Percentiles rank a stretch among this genome's conserved stretches.
These are phyloP conservation scores for Caenorhabditis tropicalis DNA, from an alignment of 1,140 invertebrate species.

Conservation along the genomic window DNA sequence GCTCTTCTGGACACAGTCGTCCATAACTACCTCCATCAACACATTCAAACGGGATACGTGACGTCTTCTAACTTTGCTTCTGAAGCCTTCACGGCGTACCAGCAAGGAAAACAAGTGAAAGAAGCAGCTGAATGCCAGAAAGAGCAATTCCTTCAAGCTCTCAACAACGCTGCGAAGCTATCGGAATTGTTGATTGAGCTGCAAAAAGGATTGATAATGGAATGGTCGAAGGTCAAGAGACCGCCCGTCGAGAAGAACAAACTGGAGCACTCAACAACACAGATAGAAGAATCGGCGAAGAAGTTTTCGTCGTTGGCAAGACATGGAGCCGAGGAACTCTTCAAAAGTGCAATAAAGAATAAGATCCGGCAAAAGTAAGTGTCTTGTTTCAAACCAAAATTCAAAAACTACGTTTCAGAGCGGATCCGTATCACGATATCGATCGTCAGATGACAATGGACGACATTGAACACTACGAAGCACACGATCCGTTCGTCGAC, in stretches of 20 bases:
- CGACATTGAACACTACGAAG: constrained; percentile 87
- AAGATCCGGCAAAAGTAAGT: constrained; percentile 79
- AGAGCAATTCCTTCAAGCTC: constrained; percentile 38
- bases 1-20: constrained; percentile 87
- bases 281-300: constrained; percentile 51
- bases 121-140: constrained; percentile 36
- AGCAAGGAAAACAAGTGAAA: constrained; percentile 58
- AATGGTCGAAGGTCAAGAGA: constrained; percentile 72
- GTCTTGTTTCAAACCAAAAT: constrained; percentile 27
- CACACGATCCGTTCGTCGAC: constrained; percentile 88
- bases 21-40: constrained; percentile 79
- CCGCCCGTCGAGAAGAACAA: constrained; percentile 76
- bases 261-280: constrained; percentile 56
- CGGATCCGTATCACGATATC: constrained; percentile 59
- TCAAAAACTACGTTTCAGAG: constrained; percentile 39
- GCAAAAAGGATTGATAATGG: constrained; percentile 77
- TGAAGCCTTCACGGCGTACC: constrained; percentile 59
- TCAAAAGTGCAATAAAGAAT: constrained; percentile 83
- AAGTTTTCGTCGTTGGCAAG: constrained; percentile 1
- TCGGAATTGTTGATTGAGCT: constrained; percentile 75
- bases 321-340: constrained; percentile 72
- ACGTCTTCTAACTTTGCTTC: constrained; percentile 64
- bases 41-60: constrained; percentile 60
- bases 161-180: constrained; percentile 40
- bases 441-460: constrained; percentile 62